Conservation (phyloP, 2,797 vertebrate species). For the Eurystomus glaucurus region DNA sequence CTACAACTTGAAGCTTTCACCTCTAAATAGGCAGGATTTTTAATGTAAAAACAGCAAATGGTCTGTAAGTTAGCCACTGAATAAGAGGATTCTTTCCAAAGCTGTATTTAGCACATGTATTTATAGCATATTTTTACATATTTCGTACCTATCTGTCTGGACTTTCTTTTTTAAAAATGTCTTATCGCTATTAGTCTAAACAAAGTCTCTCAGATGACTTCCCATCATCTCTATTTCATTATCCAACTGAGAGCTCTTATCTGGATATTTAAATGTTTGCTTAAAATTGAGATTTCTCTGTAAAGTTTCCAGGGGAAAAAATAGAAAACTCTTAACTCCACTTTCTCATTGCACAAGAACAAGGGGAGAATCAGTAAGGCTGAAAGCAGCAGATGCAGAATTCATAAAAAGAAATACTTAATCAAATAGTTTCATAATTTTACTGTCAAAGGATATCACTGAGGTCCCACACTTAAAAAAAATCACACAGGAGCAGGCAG, state of each 20-base stretch:
- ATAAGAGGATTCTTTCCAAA: background rate
- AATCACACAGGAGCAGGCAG: background rate
- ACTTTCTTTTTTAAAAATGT: background rate
- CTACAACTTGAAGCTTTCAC: background rate
- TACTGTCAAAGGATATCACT: background rate
- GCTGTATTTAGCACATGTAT: background rate
- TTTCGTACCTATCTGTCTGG: conserved; percentile 50
- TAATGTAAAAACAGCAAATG: background rate
- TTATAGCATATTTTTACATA: conserved; percentile 44
- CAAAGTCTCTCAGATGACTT: conserved; percentile 22
- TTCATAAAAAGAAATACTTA: background rate
- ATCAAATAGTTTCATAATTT: background rate
- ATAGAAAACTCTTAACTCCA: background rate
- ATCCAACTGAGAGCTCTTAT: background rate
- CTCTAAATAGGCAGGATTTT: background rate
- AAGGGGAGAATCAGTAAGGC: background rate
- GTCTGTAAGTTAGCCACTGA: background rate
- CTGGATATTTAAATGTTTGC: conserved; percentile 41
- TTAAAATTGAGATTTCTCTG: conserved; percentile 51
- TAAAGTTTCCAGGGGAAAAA: conserved; percentile 34
- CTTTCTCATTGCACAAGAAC: background rate
- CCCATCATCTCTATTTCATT: conserved; percentile 25
- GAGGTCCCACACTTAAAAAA: background rate
- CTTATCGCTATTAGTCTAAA: conserved; percentile 51
- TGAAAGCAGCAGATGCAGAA: background rate